Evolutionary conservation across 2,888 invertebrate genomes (phyloP).

Genomic region (Nomada flava): DNA sequence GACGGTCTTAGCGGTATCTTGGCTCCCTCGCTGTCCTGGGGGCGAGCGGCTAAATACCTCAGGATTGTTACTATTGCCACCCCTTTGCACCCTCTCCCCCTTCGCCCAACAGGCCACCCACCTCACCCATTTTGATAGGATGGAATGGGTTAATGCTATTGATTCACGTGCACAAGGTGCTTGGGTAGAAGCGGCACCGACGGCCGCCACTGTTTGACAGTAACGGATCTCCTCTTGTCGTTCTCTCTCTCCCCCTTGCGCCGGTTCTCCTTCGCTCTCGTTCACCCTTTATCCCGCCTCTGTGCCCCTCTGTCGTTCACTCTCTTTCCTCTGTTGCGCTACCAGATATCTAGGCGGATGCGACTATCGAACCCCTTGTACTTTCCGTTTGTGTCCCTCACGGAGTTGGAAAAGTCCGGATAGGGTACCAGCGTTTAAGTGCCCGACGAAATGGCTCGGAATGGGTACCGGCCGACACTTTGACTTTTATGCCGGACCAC

Average conservation of each 20-base stretch:
- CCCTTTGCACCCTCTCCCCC: conserved; percentile 69
- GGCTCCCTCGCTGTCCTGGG: conserved; percentile 79
- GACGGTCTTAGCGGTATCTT: conserved; percentile 84
- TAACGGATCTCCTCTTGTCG: conserved; percentile 79
- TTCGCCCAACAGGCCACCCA: conserved; percentile 66
- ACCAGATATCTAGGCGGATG: conserved; percentile 54
- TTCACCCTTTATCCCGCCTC: too few species aligned
- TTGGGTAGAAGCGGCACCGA: conserved; percentile 70
- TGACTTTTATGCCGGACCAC: conserved; percentile 35
- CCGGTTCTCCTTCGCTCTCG: too few species aligned
- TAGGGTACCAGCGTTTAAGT: conserved; percentile 33
- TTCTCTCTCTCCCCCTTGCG: conserved; percentile 1
- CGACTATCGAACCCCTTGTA: conserved; percentile 53
- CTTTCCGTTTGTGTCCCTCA: conserved; percentile 47
- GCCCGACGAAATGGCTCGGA: conserved; percentile 25
- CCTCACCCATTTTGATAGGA: conserved; percentile 80
- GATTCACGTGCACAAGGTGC: conserved; percentile 83
- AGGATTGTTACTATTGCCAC: conserved; percentile 84
- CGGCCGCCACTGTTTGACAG: conserved; percentile 83
- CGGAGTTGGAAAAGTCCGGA: conserved; percentile 50
- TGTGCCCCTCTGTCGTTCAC: conserved; percentile 3
- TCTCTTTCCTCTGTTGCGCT: conserved; percentile 46
- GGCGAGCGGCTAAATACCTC: conserved; percentile 84
- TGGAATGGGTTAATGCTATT: conserved; percentile 84
- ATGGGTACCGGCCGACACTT: conserved; percentile 9